Evolutionary conservation across 2,888 invertebrate genomes (phyloP).

Genomic region (Pristionchus mayeri): DNA sequence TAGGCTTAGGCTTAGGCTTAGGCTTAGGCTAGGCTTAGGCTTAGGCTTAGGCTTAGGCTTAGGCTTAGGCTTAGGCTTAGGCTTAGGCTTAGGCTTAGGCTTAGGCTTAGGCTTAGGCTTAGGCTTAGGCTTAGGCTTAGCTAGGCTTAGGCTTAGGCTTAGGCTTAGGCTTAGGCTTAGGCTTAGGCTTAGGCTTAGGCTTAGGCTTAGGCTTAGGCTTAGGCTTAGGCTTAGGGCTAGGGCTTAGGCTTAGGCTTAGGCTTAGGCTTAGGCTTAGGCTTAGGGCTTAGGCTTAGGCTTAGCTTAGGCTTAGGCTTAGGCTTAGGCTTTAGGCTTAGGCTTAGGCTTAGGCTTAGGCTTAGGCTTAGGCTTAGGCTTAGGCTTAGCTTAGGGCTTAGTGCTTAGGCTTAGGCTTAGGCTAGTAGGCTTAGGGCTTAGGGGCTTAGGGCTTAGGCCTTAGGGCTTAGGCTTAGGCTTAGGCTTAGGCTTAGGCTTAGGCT

Average conservation of each 20-base stretch:
- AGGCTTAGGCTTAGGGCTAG: constrained; percentile 52
- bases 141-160: constrained; percentile 52
- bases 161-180: constrained; percentile 52
- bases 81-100: constrained; percentile 52
- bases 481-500: constrained; percentile 51
- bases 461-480: constrained; percentile 52
- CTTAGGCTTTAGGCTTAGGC: constrained; percentile 52
- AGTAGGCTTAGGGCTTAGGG: constrained; percentile 51
- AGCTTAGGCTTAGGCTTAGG: constrained; percentile 26
- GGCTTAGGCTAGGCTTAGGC: constrained; percentile 52
- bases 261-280: constrained; percentile 52
- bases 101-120: constrained; percentile 53
- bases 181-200: constrained; percentile 52
- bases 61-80: constrained; percentile 51
- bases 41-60: constrained; percentile 53
- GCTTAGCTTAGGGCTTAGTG: constrained; percentile 50
- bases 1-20: constrained; percentile 52
- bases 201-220: constrained; percentile 52
- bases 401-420: constrained; percentile 51
- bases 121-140: constrained; percentile 51
- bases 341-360: constrained; percentile 52
- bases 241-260: constrained; percentile 53
- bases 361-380: constrained; percentile 51
- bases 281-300: constrained; percentile 50
- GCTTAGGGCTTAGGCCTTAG: constrained; percentile 52